phyloP scores from a whole-genome alignment of 2,797 vertebrate genomes.

The Chaetophractus vellerosus region DNA sequence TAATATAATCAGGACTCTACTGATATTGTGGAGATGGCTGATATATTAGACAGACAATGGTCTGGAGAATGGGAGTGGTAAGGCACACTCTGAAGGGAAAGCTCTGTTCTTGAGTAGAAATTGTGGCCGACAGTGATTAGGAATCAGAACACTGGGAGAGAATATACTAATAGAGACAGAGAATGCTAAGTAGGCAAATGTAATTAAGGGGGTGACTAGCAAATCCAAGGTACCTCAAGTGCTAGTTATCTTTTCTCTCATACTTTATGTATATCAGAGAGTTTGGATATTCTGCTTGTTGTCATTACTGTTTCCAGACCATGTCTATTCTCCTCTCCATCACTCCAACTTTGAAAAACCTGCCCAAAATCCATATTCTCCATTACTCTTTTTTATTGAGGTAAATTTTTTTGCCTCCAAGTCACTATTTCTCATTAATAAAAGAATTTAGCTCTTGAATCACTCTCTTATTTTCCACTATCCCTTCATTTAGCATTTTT shows the following conservation, averaged over 20 bases:
- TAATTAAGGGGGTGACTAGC: neutral
- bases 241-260: neutral
- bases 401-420: neutral
- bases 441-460: neutral
- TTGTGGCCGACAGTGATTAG: neutral
- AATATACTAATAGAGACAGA: neutral
- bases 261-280: too few species aligned
- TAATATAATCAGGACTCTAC: neutral
- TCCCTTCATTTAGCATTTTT: neutral
- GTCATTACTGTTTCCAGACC: neutral
- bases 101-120: neutral
- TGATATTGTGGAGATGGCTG: neutral
- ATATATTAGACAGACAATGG: neutral
- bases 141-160: neutral
- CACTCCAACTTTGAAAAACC: too few species aligned
- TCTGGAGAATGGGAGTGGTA: neutral
- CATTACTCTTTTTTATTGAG: neutral
- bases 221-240: neutral
- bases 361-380: too few species aligned
- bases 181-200: neutral
- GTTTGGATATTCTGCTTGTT: neutral
- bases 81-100: neutral
- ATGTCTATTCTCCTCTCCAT: neutral
- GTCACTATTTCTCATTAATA: neutral
- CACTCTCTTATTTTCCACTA: neutral